A percentile compares a stretch with the other conserved stretches of the same genome.
phyloP scores from a whole-genome alignment of 2,888 invertebrate genomes.

The Apeira syringaria region DNA sequence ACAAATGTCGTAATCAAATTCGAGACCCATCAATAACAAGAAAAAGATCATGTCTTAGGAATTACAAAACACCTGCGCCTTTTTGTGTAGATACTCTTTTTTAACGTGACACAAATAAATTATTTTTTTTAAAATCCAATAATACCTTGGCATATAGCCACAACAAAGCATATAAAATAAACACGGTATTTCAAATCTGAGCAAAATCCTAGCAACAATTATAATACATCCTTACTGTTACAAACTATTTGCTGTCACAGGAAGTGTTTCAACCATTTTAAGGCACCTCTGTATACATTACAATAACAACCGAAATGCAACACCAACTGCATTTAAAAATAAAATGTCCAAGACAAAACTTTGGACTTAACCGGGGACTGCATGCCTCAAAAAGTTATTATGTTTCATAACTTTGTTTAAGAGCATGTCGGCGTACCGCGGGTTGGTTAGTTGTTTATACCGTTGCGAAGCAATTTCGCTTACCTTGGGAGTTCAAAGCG shows the following conservation, averaged over 20 bases:
- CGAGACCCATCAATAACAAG: too few species aligned
- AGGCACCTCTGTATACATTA: conserved; percentile 19
- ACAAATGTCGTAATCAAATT: too few species aligned
- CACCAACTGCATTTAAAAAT: conserved; percentile 30
- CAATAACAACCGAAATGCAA: conserved; percentile 29
- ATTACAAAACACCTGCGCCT: too few species aligned
- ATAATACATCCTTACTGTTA: conserved; percentile 1
- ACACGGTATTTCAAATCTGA: too few species aligned
- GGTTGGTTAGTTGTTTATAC: conserved; percentile 3
- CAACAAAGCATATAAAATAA: too few species aligned
- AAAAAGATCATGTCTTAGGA: too few species aligned
- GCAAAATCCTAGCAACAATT: too few species aligned
- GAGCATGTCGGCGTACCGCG: neutral
- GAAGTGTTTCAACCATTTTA: conserved; percentile 19
- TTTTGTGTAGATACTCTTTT: too few species aligned
- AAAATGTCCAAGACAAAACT: conserved; percentile 12
- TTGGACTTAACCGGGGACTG: conserved; percentile 4
- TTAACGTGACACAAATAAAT: too few species aligned
- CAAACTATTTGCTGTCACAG: conserved; percentile 2
- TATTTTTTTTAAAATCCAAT: too few species aligned
- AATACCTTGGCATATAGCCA: too few species aligned
- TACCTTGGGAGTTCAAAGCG: conserved; percentile 4
- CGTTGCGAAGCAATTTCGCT: conserved; percentile 1
- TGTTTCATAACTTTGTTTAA: conserved; percentile 42
- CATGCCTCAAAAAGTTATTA: conserved; percentile 37